These are phyloP conservation scores for Phaethornis superciliosus DNA, from an alignment of 2,113 vertebrate species.

Conservation along the genomic window DNA sequence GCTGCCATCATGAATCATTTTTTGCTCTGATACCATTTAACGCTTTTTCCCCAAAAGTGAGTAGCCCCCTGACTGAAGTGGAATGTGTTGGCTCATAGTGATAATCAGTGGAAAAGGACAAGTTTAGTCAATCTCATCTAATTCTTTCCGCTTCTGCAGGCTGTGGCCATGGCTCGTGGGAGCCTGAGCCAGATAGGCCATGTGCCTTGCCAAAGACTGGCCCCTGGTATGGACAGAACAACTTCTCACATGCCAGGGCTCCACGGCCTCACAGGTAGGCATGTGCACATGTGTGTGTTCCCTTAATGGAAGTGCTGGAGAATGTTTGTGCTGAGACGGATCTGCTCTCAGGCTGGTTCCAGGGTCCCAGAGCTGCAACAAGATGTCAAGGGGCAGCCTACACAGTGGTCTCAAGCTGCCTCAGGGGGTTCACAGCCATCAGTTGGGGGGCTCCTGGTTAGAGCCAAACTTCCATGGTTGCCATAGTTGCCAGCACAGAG, in stretches of 20 bases:
- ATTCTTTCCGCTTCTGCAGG: neutral
- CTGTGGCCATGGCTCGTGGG: neutral
- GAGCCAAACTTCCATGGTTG: neutral
- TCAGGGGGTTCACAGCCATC: neutral
- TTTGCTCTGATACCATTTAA: neutral
- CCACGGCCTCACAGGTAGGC: accelerated
- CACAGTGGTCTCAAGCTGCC: neutral
- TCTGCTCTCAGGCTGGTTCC: accelerated
- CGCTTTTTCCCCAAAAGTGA: neutral
- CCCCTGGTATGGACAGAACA: neutral
- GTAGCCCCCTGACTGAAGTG: neutral
- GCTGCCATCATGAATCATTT: neutral
- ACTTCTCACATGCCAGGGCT: neutral
- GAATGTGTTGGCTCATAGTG: neutral
- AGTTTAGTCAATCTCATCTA: neutral
- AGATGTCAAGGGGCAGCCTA: neutral
- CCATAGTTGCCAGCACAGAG: neutral
- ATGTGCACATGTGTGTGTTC: neutral
- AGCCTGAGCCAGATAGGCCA: neutral
- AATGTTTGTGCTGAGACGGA: neutral
- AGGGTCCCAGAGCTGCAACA: neutral
- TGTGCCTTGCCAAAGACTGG: accelerated
- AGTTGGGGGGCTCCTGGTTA: neutral
- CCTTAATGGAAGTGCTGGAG: neutral
- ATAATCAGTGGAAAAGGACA: neutral